These are phyloP conservation scores for Bhutanitis thaidina DNA, from an alignment of 2,888 invertebrate species.

Conservation along the genomic window DNA sequence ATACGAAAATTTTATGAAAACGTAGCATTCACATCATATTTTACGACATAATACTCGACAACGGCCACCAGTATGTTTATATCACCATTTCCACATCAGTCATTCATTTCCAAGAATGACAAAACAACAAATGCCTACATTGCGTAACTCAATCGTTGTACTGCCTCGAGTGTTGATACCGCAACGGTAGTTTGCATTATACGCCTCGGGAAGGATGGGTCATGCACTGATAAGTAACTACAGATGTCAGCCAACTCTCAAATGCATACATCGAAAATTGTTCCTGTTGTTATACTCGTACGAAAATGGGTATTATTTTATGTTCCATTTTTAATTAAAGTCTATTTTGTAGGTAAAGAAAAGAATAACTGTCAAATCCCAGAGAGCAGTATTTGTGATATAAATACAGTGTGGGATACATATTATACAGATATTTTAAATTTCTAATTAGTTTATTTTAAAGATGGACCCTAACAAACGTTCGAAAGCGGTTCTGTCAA, in stretches of 20 bases:
- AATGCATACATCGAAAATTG: not conserved
- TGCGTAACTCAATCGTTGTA: conserved; percentile 13
- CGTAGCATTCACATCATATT: not conserved
- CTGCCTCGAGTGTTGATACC: conserved; percentile 23
- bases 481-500: too few species aligned
- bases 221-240: conserved; percentile 38
- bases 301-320: not conserved
- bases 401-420: too few species aligned
- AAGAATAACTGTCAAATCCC: too few species aligned
- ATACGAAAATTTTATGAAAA: too few species aligned
- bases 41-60: too few species aligned
- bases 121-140: not conserved
- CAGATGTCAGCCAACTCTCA: conserved; percentile 3
- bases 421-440: too few species aligned
- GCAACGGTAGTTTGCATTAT: conserved; percentile 18
- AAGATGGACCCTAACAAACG: too few species aligned
- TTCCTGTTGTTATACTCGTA: not conserved
- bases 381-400: too few species aligned
- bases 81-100: conserved; percentile 1
- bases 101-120: conserved; percentile 6
- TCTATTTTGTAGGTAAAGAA: too few species aligned
- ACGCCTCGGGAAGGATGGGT: conserved; percentile 32
- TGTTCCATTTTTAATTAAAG: too few species aligned
- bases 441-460: too few species aligned
- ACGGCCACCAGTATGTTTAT: not conserved